Base-by-base conservation (phyloP, 1,140 invertebrate genomes). In the Drepana arcuata region DNA sequence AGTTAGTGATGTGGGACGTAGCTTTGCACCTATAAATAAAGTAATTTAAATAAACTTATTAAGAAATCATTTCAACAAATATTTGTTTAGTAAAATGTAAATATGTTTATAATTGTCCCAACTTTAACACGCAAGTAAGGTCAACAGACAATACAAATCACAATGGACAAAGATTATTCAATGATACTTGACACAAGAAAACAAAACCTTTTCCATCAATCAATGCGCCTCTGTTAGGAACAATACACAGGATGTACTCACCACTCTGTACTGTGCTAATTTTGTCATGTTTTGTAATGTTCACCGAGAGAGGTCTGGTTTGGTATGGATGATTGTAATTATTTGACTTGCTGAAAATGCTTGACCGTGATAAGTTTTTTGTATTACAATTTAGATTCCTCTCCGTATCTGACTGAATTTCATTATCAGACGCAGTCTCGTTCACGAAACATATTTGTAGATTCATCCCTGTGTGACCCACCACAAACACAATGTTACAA, bases 401-500 rank as follows among this genome's bases (percentile, higher is more conserved):
- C 48, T 92, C 90, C 38, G 85, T 84, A 47, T 93, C 91, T 16
- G 89, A 92, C 23, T 89, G 89, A 31, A 90, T 92, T 68, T 93
- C 92, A 45, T 86, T 91, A 60, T 95, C 93, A 29, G 92, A 94
- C 10, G 91, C 91, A 27, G 92, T 92, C 66, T 97, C 95, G 75
- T 97, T 97, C 93, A 97, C 93, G 78, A 96, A 96, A 85, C 94
- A 95, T 56, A 96, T 95, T 86, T 97, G 95, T 10, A 96, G 88
- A 84, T 96, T 96, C 90, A 92, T 95, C 35, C 92, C 92, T 94
- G 74, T 24, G 84, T 73, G 64, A 37, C 31, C 62, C 62, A 66
- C 74, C 72, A 68, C 41, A 82, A 72, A 63, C 46, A 67, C 50
- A 42, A 51, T 16, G 46, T 46, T 47, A 36, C 33, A 40, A 12